A percentile compares a stretch with the other conserved stretches of the same genome.
Conservation (phyloP, 2,888 invertebrate genomes). For the Mechanitis mazaeus region DNA sequence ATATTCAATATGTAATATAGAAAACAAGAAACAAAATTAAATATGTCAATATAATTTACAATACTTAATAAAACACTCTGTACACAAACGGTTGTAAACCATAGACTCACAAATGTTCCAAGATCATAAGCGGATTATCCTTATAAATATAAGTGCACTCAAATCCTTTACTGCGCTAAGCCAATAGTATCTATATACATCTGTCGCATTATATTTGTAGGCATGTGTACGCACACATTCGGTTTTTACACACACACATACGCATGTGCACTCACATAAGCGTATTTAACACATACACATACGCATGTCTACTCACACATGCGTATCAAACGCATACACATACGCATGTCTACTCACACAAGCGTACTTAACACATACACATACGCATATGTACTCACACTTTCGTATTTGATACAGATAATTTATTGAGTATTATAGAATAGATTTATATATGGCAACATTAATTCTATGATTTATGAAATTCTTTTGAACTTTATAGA, state of each 20-base stretch:
- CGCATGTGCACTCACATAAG: too few relatives aligned
- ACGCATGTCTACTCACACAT: too few relatives aligned
- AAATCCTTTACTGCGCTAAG: conserved; percentile 27
- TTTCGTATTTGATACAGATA: conserved; percentile 16
- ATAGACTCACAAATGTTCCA: conserved; percentile 33
- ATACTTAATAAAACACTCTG: conserved; percentile 29
- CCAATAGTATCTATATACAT: conserved; percentile 11
- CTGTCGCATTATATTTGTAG: conserved; percentile 19
- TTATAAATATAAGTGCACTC: conserved; percentile 62
- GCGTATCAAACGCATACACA: too few relatives aligned
- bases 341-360: too few relatives aligned
- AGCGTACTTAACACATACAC: too few relatives aligned
- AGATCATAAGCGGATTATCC: conserved; percentile 59
- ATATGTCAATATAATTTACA: not conserved
- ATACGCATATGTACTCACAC: too few relatives aligned
- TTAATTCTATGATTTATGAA: conserved; percentile 31
- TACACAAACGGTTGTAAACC: conserved; percentile 36
- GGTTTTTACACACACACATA: too few relatives aligned
- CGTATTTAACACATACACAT: too few relatives aligned
- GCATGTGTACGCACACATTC: not conserved
- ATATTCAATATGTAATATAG: too few relatives aligned
- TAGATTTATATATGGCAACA: conserved; percentile 28
- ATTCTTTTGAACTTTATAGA: conserved; percentile 18
- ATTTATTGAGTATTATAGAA: conserved; percentile 28
- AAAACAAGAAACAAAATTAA: too few relatives aligned